Conservation (phyloP, 1,140 invertebrate species). For the Papilio aristodemus region DNA sequence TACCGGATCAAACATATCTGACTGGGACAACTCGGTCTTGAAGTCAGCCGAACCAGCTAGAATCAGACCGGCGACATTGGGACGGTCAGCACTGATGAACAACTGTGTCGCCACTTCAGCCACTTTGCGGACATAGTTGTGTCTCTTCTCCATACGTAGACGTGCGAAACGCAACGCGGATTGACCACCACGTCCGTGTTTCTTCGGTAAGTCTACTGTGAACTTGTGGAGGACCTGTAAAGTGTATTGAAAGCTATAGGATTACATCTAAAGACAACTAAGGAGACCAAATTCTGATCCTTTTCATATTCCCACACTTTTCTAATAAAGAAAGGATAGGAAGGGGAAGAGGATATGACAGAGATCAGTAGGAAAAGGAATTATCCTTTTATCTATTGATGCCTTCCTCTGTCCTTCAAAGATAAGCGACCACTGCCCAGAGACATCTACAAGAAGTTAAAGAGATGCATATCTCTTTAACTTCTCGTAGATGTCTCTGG, state of each 20-base stretch:
- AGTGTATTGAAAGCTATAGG: not conserved
- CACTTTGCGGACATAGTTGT: constrained; percentile 99
- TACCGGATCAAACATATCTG: constrained; percentile 99
- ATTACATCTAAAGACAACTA: no score
- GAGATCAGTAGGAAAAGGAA: no score
- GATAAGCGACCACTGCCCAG: no score
- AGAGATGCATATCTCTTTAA: no score
- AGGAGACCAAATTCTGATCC: no score
- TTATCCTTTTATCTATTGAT: no score
- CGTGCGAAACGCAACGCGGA: constrained; percentile 99
- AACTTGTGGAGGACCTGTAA: constrained; percentile 96
- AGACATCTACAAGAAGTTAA: no score
- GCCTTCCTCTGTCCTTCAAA: no score
- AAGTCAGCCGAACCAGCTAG: constrained; percentile 99
- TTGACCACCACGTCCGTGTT: constrained; percentile 99
- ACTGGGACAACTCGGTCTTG: constrained; percentile 99
- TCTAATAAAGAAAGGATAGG: no score
- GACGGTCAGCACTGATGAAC: constrained; percentile 98
- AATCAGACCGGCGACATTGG: constrained; percentile 98
- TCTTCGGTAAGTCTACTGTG: constrained; percentile 99
- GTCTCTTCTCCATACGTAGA: constrained; percentile 99
- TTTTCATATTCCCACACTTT: no score
- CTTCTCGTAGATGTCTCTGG: no score
- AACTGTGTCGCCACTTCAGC: constrained; percentile 98
- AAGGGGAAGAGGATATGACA: no score